phyloP scores from a whole-genome alignment of 2,888 invertebrate species.

The Athrips mouffetella region DNA sequence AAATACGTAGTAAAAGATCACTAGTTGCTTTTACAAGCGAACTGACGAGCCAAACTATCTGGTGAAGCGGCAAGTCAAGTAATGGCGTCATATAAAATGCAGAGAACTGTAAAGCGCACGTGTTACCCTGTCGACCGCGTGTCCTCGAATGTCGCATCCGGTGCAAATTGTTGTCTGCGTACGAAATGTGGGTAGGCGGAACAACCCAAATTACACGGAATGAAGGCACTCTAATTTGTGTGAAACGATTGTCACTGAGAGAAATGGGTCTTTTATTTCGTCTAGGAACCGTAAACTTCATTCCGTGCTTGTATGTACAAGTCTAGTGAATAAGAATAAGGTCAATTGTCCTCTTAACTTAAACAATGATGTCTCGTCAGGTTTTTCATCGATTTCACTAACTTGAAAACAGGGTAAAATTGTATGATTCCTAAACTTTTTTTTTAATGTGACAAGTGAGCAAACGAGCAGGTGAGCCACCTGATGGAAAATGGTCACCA shows the following conservation, averaged over 20 bases:
- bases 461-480: too few species aligned
- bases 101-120: slow-evolving; percentile 62
- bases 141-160: slow-evolving; percentile 55
- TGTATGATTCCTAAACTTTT: too few species aligned
- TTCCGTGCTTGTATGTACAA: neutral
- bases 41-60: slow-evolving; percentile 24
- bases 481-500: too few species aligned
- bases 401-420: too few species aligned
- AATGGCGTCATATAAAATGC: slow-evolving; percentile 56
- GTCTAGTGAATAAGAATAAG: neutral
- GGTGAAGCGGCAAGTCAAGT: slow-evolving; percentile 35
- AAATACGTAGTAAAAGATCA: slow-evolving; percentile 12
- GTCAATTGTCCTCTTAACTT: too few species aligned
- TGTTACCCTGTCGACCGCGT: slow-evolving; percentile 40
- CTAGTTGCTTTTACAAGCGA: slow-evolving; percentile 18
- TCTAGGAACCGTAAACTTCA: slow-evolving; percentile 2
- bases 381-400: too few species aligned
- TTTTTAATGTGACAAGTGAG: too few species aligned
- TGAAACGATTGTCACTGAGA: slow-evolving; percentile 44
- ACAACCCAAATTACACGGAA: slow-evolving; percentile 58
- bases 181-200: slow-evolving; percentile 49
- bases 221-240: slow-evolving; percentile 60
- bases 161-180: slow-evolving; percentile 58
- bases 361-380: too few species aligned
- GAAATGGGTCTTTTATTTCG: slow-evolving; percentile 38